A percentile compares a stretch with the other conserved stretches of the same genome.
Conservation (phyloP, 2,888 invertebrate genomes). For the Idaea biselata region DNA sequence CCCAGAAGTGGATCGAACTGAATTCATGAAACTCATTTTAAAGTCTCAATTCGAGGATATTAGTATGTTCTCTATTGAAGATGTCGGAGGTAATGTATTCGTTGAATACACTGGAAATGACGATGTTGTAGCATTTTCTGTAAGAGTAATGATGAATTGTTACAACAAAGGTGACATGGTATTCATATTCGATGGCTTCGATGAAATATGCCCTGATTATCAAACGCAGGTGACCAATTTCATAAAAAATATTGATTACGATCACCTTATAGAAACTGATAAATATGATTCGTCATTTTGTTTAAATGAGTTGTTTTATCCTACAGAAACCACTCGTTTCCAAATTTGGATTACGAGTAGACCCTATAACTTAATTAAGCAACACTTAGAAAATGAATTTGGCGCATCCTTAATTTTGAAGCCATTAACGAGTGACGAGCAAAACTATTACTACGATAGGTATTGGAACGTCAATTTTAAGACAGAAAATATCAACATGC, state of each 20-base stretch:
- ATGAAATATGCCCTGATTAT: constrained; percentile 30
- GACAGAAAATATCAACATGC: not conserved
- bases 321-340: not conserved
- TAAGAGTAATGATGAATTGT: constrained; percentile 2
- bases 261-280: not conserved
- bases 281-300: not conserved
- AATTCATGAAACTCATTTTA: not conserved
- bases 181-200: constrained; percentile 31
- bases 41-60: constrained; percentile 4
- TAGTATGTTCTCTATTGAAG: not conserved
- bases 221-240: constrained; percentile 13
- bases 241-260: constrained; percentile 2
- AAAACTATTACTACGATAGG: not conserved
- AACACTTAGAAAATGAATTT: not conserved
- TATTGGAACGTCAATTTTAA: not conserved
- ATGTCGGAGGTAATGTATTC: not conserved
- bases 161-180: constrained; percentile 20
- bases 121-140: not conserved
- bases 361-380: constrained; percentile 21
- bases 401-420: not conserved
- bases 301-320: not conserved
- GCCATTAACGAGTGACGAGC: not conserved
- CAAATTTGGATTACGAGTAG: constrained; percentile 25
- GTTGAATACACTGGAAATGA: not conserved
- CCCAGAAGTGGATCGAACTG: not conserved